A percentile compares a stretch with the other conserved stretches of the same genome.
Evolutionary conservation across 2,888 invertebrate species (phyloP).

Genomic region (Cheilosia impressa): DNA sequence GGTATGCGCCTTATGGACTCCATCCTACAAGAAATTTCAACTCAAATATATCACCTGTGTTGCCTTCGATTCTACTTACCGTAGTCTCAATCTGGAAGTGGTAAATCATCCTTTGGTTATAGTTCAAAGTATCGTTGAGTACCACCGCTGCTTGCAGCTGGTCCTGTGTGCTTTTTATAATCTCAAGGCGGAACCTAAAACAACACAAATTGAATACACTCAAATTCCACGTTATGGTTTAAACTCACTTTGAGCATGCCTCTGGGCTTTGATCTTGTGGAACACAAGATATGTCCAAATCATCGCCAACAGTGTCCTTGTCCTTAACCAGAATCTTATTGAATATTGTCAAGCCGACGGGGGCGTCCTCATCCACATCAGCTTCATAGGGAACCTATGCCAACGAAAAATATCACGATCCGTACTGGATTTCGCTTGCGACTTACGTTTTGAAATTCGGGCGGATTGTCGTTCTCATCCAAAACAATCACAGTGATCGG

Average conservation of each 20-base stretch:
- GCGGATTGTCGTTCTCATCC: conserved; percentile 95
- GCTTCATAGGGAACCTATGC: conserved; percentile 91
- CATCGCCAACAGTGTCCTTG: conserved; percentile 91
- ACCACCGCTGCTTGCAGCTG: conserved; percentile 90
- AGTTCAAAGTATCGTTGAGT: conserved; percentile 89
- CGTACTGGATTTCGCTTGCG: neutral
- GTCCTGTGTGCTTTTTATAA: conserved; percentile 85
- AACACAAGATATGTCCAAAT: conserved; percentile 89
- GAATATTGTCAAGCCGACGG: conserved; percentile 89
- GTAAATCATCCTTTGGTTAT: conserved; percentile 90
- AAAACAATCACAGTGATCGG: conserved; percentile 92
- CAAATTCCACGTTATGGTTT: neutral
- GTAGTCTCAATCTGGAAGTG: conserved; percentile 90
- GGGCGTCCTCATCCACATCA: conserved; percentile 90
- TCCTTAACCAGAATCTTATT: conserved; percentile 90
- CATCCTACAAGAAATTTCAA: conserved; percentile 86
- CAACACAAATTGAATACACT: neutral
- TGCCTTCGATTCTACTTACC: conserved; percentile 84
- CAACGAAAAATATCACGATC: conserved; percentile 14
- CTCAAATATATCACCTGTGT: neutral
- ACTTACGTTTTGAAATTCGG: conserved; percentile 90
- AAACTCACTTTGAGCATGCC: conserved; percentile 81
- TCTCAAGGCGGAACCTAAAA: conserved; percentile 80
- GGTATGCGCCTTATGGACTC: conserved; percentile 89
- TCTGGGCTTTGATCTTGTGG: conserved; percentile 84